Conservation (phyloP, 2,797 vertebrate species). For the Spinibarbus caldwelli region DNA sequence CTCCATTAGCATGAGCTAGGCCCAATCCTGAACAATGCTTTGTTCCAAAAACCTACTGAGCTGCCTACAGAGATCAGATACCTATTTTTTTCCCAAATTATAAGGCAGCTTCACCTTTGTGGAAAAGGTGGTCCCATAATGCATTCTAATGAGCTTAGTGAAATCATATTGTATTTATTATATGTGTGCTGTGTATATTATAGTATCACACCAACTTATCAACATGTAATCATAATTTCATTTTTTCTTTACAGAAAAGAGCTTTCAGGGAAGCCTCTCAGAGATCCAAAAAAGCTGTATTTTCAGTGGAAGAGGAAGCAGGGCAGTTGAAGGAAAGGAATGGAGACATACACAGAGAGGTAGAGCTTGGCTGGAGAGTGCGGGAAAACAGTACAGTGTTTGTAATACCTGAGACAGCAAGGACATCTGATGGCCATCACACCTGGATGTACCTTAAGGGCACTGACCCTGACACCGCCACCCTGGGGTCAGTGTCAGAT, state of each 20-base stretch:
- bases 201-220: background rate
- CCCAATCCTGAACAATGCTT: background rate
- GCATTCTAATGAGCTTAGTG: background rate
- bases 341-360: conserved; percentile 47
- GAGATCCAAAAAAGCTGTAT: conserved; percentile 53
- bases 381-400: conserved; percentile 77
- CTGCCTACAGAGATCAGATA: background rate
- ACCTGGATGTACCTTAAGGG: conserved; percentile 81
- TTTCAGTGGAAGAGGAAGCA: conserved; percentile 72
- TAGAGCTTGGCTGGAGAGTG: conserved; percentile 60
- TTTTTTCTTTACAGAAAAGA: conserved; percentile 60
- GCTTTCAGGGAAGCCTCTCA: conserved; percentile 61
- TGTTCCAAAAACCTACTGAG: background rate
- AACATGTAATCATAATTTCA: background rate
- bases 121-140: background rate
- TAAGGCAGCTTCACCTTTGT: background rate
- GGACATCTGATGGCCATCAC: conserved; percentile 59
- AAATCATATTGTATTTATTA: background rate
- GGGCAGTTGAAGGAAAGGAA: conserved; percentile 61
- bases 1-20: background rate
- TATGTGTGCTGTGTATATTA: background rate
- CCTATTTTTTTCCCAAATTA: background rate
- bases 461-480: conserved; percentile 70
- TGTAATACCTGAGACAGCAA: conserved; percentile 71
- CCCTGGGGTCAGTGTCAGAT: conserved; percentile 71